These are phyloP conservation scores for Loriculus beryllinus DNA, from an alignment of 2,797 vertebrate genomes.

Conservation along the genomic window DNA sequence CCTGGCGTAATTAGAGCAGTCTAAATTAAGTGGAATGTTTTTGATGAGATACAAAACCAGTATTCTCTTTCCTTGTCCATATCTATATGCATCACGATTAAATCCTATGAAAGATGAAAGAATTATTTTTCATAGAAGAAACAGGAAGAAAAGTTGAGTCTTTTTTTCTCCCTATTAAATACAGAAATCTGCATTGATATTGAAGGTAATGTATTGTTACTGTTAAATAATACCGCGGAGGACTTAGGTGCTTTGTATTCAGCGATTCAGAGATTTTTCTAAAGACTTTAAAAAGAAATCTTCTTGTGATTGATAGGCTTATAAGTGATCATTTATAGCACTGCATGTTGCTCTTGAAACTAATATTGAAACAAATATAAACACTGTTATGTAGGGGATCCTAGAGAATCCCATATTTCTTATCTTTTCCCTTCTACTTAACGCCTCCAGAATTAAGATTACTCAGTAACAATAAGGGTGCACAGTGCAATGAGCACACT, in stretches of 20 bases:
- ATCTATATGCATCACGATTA: background rate
- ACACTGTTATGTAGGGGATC: background rate
- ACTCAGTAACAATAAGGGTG: background rate
- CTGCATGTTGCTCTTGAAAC: background rate
- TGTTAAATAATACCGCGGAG: background rate
- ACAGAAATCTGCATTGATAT: background rate
- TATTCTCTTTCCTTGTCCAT: background rate
- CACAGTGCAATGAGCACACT: background rate
- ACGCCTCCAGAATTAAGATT: background rate
- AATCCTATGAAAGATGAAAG: background rate
- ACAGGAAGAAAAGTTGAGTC: background rate
- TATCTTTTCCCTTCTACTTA: background rate
- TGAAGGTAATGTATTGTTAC: background rate
- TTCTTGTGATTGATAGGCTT: background rate
- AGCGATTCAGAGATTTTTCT: background rate
- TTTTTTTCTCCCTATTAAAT: background rate
- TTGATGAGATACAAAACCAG: background rate
- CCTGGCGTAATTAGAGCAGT: background rate
- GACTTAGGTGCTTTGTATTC: background rate
- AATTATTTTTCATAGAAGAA: background rate
- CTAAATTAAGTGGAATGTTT: slow-evolving; percentile 12
- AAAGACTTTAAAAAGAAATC: background rate
- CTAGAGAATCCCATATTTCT: background rate
- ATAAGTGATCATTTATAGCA: background rate
- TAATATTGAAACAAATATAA: background rate